Evolutionary conservation across 1,140 invertebrate genomes (phyloP).

Genomic region (Conus ventricosus): DNA sequence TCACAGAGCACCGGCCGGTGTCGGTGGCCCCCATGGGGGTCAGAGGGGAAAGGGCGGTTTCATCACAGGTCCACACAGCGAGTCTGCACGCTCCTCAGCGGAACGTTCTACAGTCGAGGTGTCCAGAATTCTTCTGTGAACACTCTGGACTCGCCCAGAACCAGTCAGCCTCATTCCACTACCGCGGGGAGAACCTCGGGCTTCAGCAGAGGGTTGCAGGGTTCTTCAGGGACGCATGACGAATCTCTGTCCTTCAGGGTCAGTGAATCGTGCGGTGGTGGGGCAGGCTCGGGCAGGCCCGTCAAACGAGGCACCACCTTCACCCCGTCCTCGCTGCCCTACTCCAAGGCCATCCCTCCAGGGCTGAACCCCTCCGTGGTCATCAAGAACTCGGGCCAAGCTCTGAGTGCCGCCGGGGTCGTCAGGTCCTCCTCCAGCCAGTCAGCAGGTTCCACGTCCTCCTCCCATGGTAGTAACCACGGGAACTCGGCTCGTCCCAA

Average conservation of each 20-base stretch:
- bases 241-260: neutral
- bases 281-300: neutral
- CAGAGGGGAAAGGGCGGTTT: neutral
- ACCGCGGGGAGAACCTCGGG: neutral
- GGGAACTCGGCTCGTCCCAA: neutral
- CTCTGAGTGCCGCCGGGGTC: neutral
- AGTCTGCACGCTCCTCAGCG: neutral
- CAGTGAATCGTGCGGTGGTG: neutral
- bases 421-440: neutral
- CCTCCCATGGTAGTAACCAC: neutral
- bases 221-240: neutral
- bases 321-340: neutral
- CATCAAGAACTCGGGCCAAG: conserved; percentile 1
- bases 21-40: neutral
- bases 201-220: neutral
- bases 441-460: neutral
- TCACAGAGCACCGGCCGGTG: too few relatives aligned
- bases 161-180: neutral
- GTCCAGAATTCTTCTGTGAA: neutral
- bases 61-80: neutral
- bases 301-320: neutral
- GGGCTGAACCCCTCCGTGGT: conserved; percentile 11
- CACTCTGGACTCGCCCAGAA: neutral
- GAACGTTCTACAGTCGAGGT: neutral
- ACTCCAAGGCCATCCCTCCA: neutral